Percentiles rank a stretch among this genome's conserved stretches.
phyloP scores from a whole-genome alignment of 2,888 invertebrate genomes.

The Lithophane socia region DNA sequence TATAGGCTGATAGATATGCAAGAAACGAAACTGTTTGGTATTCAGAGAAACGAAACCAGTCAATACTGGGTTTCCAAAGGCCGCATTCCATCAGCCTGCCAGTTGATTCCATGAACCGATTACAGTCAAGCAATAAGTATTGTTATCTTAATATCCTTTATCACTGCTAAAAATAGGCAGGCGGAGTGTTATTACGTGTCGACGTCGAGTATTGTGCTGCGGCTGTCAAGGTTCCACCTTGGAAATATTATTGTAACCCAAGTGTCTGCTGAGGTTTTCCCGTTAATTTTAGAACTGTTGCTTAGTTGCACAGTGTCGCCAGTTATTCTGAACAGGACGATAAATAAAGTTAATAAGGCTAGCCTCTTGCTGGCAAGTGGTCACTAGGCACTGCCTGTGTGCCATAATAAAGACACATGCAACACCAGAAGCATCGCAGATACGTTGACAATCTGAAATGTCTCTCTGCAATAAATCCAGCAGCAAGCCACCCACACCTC shows the following conservation, averaged over 20 bases:
- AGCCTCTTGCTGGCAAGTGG: not conserved
- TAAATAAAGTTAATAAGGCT: not conserved
- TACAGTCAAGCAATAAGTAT: constrained; percentile 57
- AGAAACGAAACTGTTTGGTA: not conserved
- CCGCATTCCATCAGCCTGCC: constrained; percentile 2
- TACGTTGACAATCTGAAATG: not conserved
- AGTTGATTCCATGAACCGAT: constrained; percentile 40
- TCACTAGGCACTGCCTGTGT: too few relatives aligned
- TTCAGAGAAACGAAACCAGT: not conserved
- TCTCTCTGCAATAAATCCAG: not conserved
- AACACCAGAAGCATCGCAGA: not conserved
- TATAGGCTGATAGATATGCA: not conserved
- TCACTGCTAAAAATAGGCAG: constrained; percentile 59
- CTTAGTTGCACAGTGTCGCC: too few relatives aligned
- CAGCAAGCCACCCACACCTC: not conserved
- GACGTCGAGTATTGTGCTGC: constrained; percentile 24
- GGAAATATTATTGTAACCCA: constrained; percentile 12
- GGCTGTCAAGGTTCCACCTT: constrained; percentile 33
- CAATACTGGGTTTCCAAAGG: not conserved
- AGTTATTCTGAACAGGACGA: not conserved
- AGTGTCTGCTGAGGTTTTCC: not conserved
- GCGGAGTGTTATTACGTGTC: constrained; percentile 43
- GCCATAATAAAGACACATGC: not conserved
- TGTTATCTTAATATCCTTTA: constrained; percentile 66
- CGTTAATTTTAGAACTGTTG: not conserved